Evolutionary conservation across 2,113 vertebrate genomes (phyloP), one percentile per base, ranked within the genome.

Genomic region (Cyrtonyx montezumae): DNA sequence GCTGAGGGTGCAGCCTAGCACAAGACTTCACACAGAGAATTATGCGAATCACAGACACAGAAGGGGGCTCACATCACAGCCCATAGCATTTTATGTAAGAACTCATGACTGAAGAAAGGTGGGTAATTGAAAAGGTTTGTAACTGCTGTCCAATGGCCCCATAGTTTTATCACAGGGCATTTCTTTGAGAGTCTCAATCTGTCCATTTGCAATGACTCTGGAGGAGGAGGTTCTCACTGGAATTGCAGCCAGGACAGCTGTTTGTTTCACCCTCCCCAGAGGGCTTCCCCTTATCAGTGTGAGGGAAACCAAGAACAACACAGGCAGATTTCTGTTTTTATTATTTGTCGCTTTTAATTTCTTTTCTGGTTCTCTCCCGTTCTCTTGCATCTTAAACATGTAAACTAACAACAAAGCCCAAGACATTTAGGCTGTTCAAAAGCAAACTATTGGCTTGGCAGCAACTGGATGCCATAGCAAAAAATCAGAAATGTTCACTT

Each of bases 271-370:
- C 65, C 88, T 83, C 25, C 78, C 82, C 55, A 30, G 30, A 53
- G 67, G 58, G 21, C 59, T 95, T 79, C 70, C 56, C 48, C 58
- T 76, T 87, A 91, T 58, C 67, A 43, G 25, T 49, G 13, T 58
- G 34, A 61, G 25, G 42, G 46, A 83, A 74, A 93, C 4, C 5
- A 70, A 78, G 59, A 85, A 48, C 61, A 79, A 22, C 32, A 9
- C 30, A 61, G 56, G 37, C 79, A 88, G 42, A 80, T 67, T 80
- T 94, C 91, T 84, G 32, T 0, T 36, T 74, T 78, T 73, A 45
- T 82, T 87, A 76, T 71, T 89, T 84, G 49, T 49, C 82, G 61
- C 61, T 86, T 86, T 92, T 86, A 82, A 69, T 79, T 89, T 86
- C 25, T 86, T 70, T 83, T 68, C 42, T 90, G 79, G 34, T 55